A percentile compares a stretch with the other conserved stretches of the same genome.
Evolutionary conservation across 2,888 invertebrate species (phyloP).

Genomic region (Phengaris alcon): DNA sequence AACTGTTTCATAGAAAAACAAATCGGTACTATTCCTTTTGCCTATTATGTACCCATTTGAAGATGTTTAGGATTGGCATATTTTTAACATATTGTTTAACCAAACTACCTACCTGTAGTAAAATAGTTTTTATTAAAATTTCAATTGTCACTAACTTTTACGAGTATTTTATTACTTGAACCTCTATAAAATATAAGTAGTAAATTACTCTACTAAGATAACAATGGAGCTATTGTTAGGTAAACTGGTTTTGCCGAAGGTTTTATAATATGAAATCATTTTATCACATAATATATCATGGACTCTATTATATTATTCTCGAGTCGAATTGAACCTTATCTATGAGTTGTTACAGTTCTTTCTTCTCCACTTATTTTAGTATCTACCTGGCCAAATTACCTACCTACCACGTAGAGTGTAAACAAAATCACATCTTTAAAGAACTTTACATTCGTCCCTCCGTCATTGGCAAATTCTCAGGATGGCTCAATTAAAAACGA

Average conservation of each 20-base stretch:
- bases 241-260: slow-evolving; percentile 57
- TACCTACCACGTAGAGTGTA: not conserved
- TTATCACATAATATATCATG: slow-evolving; percentile 11
- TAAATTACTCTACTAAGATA: slow-evolving; percentile 35
- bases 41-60: too few relatives aligned
- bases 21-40: too few relatives aligned
- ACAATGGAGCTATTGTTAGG: slow-evolving; percentile 61
- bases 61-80: too few relatives aligned
- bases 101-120: too few relatives aligned
- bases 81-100: too few relatives aligned
- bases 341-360: not conserved
- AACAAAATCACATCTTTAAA: not conserved
- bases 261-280: slow-evolving; percentile 29
- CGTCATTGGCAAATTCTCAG: not conserved
- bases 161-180: slow-evolving; percentile 12
- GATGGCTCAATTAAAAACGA: not conserved
- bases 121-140: not conserved
- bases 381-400: not conserved
- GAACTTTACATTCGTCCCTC: not conserved
- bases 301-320: not conserved
- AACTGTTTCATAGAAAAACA: too few relatives aligned
- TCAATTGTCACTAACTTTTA: slow-evolving; percentile 14
- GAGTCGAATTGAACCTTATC: not conserved
- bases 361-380: not conserved
- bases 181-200: not conserved